Base-by-base conservation (phyloP, 2,113 vertebrate genomes). In the Takifugu bimaculatus region DNA sequence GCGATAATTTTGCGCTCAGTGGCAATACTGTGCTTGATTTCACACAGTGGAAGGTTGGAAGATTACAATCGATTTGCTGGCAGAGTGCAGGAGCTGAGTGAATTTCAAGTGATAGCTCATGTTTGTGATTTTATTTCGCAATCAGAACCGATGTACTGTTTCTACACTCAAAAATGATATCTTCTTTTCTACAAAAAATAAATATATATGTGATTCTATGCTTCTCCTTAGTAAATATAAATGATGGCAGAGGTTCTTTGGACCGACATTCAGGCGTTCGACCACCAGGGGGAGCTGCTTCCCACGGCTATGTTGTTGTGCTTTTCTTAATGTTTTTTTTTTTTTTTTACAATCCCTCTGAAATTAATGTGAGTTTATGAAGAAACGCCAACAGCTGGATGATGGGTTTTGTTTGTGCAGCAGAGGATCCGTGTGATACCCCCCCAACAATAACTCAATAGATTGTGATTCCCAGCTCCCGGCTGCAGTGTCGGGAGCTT, bases 221-320 rank as follows among this genome's bases (percentile, higher is more conserved):
- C 63, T 27, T 63, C n/a, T 20, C 20, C 20, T 20, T 67, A 50
- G 51, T 44, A 48, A 39, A 39, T 10, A n/a, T 52, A 15, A 57
- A 14, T 45, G 44, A 4, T 45, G 44, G 12, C 4, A 15, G 14
- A 15, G 9, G 44, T 15, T 15, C 20, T 5, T 45, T 15, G 13
- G 44, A 45, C 1, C 43, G 13, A 45, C 44, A 48, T 14, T 72
- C 32, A 4, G 11, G 25, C 39, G 25, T 6, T 70, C 14, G 2
- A 20, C 72, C 85, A 80, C 70, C 29, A 79, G 83, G 74, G 50
- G 77, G 76, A 15, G 72, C 75, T 70, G 57, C 81, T 84, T 88
- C 83, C 87, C 74, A 26, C 66, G 65, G 83, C 80, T 82, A 77
- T 71, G 70, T 20, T 20, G 65, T 60, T 54, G 12, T 7, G 26